Percentiles rank a stretch among this genome's conserved stretches.
These are phyloP conservation scores for Volucella inflata DNA, from an alignment of 2,888 invertebrate genomes.

Conservation along the genomic window DNA sequence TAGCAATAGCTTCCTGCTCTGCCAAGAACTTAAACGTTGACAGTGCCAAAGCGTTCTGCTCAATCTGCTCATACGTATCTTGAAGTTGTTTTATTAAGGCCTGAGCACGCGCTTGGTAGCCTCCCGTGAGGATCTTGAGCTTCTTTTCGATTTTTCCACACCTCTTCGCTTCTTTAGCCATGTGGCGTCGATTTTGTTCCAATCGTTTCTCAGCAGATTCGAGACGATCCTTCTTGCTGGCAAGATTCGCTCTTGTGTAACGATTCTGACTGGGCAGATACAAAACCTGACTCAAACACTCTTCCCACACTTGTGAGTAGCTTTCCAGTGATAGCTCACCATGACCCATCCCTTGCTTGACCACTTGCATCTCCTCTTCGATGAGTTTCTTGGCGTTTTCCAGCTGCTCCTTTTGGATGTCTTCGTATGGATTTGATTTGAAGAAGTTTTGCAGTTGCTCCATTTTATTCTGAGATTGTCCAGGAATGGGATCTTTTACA, in stretches of 20 bases:
- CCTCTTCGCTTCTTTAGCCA: conserved; percentile 98
- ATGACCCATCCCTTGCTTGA: conserved; percentile 97
- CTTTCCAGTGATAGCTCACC: conserved; percentile 96
- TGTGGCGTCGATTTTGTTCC: conserved; percentile 96
- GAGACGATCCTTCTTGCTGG: conserved; percentile 97
- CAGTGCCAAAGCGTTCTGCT: conserved; percentile 94
- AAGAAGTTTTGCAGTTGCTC: conserved; percentile 91
- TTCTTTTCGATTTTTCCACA: conserved; percentile 99
- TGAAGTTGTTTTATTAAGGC: conserved; percentile 94
- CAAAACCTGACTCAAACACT: conserved; percentile 95
- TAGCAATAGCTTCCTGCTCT: conserved; percentile 94
- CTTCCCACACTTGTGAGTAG: conserved; percentile 98
- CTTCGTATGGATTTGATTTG: conserved; percentile 93
- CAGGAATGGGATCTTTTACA: conserved; percentile 88
- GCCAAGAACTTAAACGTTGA: conserved; percentile 96
- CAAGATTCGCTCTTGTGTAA: conserved; percentile 96
- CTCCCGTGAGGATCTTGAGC: conserved; percentile 96
- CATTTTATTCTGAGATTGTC: conserved; percentile 82
- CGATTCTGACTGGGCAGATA: conserved; percentile 96
- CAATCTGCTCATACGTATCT: conserved; percentile 94
- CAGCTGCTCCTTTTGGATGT: conserved; percentile 88
- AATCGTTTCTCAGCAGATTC: conserved; percentile 96
- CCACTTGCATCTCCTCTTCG: conserved; percentile 93
- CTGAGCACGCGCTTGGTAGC: conserved; percentile 93
- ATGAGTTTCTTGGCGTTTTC: conserved; percentile 87